phyloP scores from a whole-genome alignment of 1,140 invertebrate species.

The Macrosteles quadrilineatus region DNA sequence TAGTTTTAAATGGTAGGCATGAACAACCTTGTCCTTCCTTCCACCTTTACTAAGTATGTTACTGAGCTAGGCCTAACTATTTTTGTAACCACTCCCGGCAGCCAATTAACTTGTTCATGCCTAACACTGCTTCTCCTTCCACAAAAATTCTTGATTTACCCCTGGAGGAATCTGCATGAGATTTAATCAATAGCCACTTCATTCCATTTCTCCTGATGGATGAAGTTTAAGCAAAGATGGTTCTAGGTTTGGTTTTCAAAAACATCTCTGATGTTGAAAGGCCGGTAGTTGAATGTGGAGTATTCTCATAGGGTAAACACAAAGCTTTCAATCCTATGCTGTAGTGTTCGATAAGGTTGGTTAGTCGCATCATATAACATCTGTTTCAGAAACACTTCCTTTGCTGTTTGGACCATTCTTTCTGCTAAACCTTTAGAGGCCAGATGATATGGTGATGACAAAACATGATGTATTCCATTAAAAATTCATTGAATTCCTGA shows the following conservation, averaged over 20 bases:
- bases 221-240: too few relatives aligned
- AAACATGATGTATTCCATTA: neutral
- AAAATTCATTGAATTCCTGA: neutral
- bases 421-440: slow-evolving; percentile 35
- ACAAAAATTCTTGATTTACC: neutral
- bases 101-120: too few relatives aligned
- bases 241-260: too few relatives aligned
- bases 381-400: too few relatives aligned
- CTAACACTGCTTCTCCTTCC: neutral
- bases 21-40: neutral
- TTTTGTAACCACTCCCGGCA: neutral
- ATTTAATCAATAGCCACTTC: neutral
- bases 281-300: slow-evolving; percentile 1
- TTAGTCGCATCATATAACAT: too few relatives aligned
- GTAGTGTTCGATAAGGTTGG: neutral
- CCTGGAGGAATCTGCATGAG: too few relatives aligned
- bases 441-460: neutral
- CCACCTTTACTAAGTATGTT: too few relatives aligned
- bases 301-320: slow-evolving; percentile 4
- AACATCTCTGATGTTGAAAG: neutral
- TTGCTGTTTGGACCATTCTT: slow-evolving; percentile 39
- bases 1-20: neutral
- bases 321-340: neutral
- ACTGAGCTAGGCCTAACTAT: neutral
- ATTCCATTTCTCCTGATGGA: neutral